These are phyloP conservation scores for Disparrhopalites patrizii DNA, from an alignment of 2,888 invertebrate genomes.

Conservation along the genomic window DNA sequence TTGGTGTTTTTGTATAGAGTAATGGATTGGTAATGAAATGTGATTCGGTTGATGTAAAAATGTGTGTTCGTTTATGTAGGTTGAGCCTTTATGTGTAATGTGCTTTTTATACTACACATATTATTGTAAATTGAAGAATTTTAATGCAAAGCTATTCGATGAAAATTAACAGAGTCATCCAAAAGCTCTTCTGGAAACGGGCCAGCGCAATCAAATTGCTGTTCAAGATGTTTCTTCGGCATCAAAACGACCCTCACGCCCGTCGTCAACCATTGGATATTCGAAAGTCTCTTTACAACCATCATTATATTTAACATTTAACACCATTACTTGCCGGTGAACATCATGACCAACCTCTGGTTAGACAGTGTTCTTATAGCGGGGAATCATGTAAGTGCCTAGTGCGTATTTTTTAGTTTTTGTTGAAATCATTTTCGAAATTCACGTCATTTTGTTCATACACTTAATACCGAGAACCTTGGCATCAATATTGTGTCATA, in stretches of 20 bases:
- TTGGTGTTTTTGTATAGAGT: background rate
- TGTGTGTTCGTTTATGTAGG: too few species aligned
- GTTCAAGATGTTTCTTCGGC: background rate
- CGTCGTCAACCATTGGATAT: constrained; percentile 85
- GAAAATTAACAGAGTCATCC: background rate
- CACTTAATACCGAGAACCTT: too few species aligned
- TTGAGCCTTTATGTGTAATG: too few species aligned
- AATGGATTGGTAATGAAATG: background rate
- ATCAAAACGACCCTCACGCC: constrained; percentile 29
- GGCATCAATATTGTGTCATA: too few species aligned
- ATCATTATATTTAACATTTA: constrained; percentile 92
- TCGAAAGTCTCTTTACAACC: constrained; percentile 89
- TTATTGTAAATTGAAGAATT: too few species aligned
- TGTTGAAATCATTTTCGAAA: too few species aligned
- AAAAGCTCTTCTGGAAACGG: too few species aligned
- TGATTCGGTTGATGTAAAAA: too few species aligned
- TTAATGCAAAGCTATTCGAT: too few species aligned
- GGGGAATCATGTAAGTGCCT: constrained; percentile 73
- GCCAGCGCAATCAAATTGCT: background rate
- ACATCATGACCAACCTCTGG: constrained; percentile 89
- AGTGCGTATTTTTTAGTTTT: too few species aligned
- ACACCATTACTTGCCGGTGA: constrained; percentile 90
- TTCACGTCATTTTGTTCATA: too few species aligned
- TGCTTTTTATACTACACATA: too few species aligned
- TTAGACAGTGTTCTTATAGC: constrained; percentile 67